Conservation (phyloP, 2,888 invertebrate species). For the Pemphredon lugubris region DNA sequence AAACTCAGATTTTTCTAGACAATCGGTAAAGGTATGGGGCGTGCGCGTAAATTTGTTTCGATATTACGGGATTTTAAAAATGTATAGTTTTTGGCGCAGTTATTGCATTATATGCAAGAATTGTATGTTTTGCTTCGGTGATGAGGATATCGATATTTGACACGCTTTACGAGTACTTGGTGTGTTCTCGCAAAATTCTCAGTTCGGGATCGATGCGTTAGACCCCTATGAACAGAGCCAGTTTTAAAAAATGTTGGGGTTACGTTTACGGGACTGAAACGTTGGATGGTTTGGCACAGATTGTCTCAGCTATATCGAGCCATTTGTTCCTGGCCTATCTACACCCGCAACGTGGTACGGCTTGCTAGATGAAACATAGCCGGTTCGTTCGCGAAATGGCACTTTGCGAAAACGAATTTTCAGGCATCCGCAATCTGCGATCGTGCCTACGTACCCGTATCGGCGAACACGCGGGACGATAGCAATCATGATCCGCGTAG, state of each 20-base stretch:
- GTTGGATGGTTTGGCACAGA: conserved; percentile 42
- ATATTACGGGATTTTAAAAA: too few relatives aligned
- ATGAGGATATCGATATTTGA: too few relatives aligned
- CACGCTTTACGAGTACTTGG: too few relatives aligned
- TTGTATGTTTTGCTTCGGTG: too few relatives aligned
- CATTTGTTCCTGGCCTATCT: conserved; percentile 68
- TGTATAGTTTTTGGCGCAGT: too few relatives aligned
- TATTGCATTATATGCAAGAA: too few relatives aligned
- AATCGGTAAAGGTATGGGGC: too few relatives aligned
- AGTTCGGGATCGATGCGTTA: too few relatives aligned
- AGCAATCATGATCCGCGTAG: conserved; percentile 26
- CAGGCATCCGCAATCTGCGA: conserved; percentile 62
- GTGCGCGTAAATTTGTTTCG: too few relatives aligned
- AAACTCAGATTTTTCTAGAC: too few relatives aligned
- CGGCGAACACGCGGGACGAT: conserved; percentile 33
- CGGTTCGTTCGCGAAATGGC: conserved; percentile 64
- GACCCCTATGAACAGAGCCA: background rate
- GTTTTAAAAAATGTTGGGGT: conserved; percentile 27
- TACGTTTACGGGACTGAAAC: conserved; percentile 35
- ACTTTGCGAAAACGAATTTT: conserved; percentile 66
- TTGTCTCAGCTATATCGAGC: conserved; percentile 56
- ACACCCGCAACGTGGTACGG: conserved; percentile 58
- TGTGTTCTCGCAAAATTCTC: too few relatives aligned
- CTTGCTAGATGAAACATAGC: conserved; percentile 64
- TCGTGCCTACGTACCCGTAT: conserved; percentile 33